phyloP scores from a whole-genome alignment of 1,140 invertebrate species.

The Pseudomyrmex cubaensis region DNA sequence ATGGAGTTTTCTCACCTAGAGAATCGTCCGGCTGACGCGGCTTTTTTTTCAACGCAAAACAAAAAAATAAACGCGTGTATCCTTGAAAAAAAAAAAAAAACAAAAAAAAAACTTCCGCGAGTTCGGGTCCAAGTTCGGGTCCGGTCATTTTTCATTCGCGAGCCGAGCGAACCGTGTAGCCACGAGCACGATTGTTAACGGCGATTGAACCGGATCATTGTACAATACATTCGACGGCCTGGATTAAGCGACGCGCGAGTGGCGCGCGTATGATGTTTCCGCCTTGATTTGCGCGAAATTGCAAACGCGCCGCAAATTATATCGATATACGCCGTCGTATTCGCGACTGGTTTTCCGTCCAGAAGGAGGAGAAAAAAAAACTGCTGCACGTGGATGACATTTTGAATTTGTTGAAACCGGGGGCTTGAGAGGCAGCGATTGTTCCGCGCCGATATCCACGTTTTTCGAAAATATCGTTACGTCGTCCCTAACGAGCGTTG shows the following conservation, averaged over 20 bases:
- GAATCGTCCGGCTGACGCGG: slow-evolving; percentile 5
- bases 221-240: not conserved
- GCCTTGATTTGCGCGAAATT: slow-evolving; percentile 21
- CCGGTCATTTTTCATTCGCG: not conserved
- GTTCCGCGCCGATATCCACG: not conserved
- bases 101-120: not conserved
- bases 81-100: no score
- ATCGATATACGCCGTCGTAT: not conserved
- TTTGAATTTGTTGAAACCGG: slow-evolving; percentile 11
- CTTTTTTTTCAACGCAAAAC: not conserved
- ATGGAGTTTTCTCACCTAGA: slow-evolving; percentile 5
- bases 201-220: not conserved
- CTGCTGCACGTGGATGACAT: slow-evolving; percentile 4
- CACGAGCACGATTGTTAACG: not conserved
- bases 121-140: not conserved
- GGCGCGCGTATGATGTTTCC: not conserved
- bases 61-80: not conserved
- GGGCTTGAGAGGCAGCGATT: not conserved
- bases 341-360: slow-evolving; percentile 5
- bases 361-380: not conserved
- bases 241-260: not conserved
- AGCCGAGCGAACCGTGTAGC: no score
- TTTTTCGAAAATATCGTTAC: slow-evolving; percentile 14
- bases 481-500: slow-evolving; percentile 2
- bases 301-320: slow-evolving; percentile 21